These are phyloP conservation scores for Stegastes partitus DNA, from an alignment of 2,113 vertebrate species.

Conservation along the genomic window DNA sequence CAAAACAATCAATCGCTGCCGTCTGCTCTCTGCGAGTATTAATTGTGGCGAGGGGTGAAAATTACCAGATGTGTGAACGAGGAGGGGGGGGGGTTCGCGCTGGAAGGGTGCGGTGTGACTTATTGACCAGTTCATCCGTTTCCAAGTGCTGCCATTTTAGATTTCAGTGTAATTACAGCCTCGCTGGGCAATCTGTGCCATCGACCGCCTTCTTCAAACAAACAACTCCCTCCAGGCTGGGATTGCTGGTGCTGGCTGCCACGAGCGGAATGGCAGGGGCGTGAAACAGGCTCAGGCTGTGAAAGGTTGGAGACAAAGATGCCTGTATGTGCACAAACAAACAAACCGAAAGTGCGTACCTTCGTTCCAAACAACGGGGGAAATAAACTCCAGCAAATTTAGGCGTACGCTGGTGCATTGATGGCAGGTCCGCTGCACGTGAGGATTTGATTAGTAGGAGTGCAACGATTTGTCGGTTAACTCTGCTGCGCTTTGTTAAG, in stretches of 20 bases:
- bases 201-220: slow-evolving; percentile 71
- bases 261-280: slow-evolving; percentile 17
- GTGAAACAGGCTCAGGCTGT: slow-evolving; percentile 40
- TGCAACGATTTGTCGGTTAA: neutral
- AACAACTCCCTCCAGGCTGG: slow-evolving; percentile 69
- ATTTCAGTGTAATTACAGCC: slow-evolving; percentile 89
- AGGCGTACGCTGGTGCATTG: neutral
- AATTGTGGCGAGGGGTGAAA: slow-evolving; percentile 71
- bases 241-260: slow-evolving; percentile 41
- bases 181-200: slow-evolving; percentile 76
- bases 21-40: slow-evolving; percentile 81
- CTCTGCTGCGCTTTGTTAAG: slow-evolving; percentile 11
- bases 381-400: slow-evolving; percentile 7
- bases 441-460: slow-evolving; percentile 2
- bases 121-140: slow-evolving; percentile 80
- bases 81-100: slow-evolving; percentile 57
- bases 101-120: slow-evolving; percentile 61
- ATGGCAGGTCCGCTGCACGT: neutral
- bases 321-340: slow-evolving; percentile 40
- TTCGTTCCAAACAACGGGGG: slow-evolving; percentile 7
- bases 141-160: slow-evolving; percentile 81
- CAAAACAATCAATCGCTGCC: slow-evolving; percentile 84
- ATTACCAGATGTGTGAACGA: slow-evolving; percentile 70
- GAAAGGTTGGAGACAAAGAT: slow-evolving; percentile 50
- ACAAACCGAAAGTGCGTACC: neutral